These are phyloP conservation scores for Sturmia bella DNA, from an alignment of 2,888 invertebrate genomes.

Conservation along the genomic window DNA sequence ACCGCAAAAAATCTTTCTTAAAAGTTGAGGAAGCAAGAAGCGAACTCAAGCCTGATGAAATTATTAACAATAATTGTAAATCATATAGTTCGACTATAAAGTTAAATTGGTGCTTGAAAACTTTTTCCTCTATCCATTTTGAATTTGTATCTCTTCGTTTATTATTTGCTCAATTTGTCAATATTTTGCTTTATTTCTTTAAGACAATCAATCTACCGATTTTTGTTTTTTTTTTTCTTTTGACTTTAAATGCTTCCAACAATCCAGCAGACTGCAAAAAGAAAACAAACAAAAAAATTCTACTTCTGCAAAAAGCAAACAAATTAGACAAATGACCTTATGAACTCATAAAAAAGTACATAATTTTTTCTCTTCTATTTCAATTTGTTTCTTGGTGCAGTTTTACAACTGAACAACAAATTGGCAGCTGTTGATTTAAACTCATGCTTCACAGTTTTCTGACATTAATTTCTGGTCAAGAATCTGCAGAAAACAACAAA, in stretches of 20 bases:
- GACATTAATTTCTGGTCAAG: constrained; percentile 75
- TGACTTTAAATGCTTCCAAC: not conserved
- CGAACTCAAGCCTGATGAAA: too few species aligned
- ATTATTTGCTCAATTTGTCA: too few species aligned
- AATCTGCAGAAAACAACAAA: constrained; percentile 66
- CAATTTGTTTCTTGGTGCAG: not conserved
- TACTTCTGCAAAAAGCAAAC: constrained; percentile 10
- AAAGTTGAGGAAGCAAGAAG: too few species aligned
- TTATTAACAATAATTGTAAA: too few species aligned
- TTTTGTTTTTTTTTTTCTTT: too few species aligned
- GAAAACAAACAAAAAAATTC: not conserved
- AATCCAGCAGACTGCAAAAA: not conserved
- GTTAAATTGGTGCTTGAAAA: too few species aligned
- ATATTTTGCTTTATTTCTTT: too few species aligned
- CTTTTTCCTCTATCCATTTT: too few species aligned
- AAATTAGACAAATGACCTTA: constrained; percentile 65
- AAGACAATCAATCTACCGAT: too few species aligned
- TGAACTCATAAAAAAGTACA: constrained; percentile 59
- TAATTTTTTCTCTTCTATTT: constrained; percentile 7
- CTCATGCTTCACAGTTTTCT: constrained; percentile 77
- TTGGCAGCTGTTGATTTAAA: constrained; percentile 73
- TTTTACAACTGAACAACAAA: constrained; percentile 61
- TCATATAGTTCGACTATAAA: too few species aligned
- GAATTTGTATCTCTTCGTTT: too few species aligned
- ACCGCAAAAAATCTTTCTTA: too few species aligned